Conservation (phyloP, 2,797 vertebrate species). For the Luscinia luscinia region DNA sequence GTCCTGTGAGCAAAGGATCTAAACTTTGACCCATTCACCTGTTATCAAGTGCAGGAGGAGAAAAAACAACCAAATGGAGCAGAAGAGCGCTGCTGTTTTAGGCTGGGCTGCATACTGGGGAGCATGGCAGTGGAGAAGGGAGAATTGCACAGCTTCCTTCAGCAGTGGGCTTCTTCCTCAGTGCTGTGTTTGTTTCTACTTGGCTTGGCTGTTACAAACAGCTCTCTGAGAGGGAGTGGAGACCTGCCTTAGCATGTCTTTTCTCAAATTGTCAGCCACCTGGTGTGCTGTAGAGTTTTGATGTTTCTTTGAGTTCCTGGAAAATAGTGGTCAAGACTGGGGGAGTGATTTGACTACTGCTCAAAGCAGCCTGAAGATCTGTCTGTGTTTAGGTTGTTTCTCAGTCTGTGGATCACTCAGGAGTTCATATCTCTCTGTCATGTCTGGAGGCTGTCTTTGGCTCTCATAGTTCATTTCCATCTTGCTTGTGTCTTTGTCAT, state of each 20-base stretch:
- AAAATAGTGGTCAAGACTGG: neutral
- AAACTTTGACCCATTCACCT: neutral
- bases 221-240: neutral
- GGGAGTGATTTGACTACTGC: neutral
- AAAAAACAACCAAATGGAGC: too few relatives aligned
- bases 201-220: neutral
- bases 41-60: neutral
- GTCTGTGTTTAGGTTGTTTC: neutral
- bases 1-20: neutral
- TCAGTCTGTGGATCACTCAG: neutral
- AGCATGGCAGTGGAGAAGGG: neutral
- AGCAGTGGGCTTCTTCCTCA: neutral
- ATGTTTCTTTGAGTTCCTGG: neutral
- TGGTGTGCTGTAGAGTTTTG: neutral
- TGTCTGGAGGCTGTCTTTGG: neutral
- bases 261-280: neutral
- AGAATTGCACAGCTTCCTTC: neutral
- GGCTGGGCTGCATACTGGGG: fast-evolving
- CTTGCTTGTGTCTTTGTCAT: neutral
- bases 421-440: neutral
- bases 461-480: neutral
- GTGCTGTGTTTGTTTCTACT: neutral
- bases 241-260: neutral
- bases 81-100: neutral
- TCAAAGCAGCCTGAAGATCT: neutral